These are phyloP conservation scores for Aphidius colemani DNA, from an alignment of 2,888 invertebrate genomes.

Conservation along the genomic window DNA sequence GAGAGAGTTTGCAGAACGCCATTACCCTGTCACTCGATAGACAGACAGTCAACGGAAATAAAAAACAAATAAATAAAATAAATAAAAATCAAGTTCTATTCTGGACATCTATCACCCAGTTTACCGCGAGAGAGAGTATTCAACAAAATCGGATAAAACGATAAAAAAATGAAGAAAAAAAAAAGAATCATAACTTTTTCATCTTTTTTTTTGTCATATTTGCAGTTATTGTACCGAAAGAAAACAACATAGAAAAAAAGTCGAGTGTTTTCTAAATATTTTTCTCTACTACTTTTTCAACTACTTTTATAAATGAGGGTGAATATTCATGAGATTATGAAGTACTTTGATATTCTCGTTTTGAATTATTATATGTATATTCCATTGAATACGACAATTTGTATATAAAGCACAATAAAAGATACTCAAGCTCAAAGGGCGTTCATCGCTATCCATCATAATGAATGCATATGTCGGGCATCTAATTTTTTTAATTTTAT, in stretches of 20 bases:
- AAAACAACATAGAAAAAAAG: slow-evolving; percentile 14
- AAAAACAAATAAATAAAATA: background rate
- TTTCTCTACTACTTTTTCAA: background rate
- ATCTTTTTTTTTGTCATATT: background rate
- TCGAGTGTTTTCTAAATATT: slow-evolving; percentile 22
- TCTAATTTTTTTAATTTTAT: background rate
- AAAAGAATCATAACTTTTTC: background rate
- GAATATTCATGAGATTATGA: slow-evolving; percentile 27
- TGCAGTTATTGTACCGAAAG: background rate
- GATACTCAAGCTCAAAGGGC: background rate
- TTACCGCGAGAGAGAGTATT: background rate
- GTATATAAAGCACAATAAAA: background rate
- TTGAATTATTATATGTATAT: slow-evolving; percentile 2
- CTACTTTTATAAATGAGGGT: slow-evolving; percentile 13
- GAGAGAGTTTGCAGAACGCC: slow-evolving; percentile 22
- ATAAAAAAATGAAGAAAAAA: slow-evolving; percentile 20
- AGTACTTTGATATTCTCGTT: slow-evolving; percentile 2
- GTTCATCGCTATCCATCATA: slow-evolving; percentile 43
- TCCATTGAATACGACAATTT: background rate
- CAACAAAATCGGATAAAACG: slow-evolving; percentile 16
- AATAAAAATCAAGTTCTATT: too few species aligned
- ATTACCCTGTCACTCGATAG: slow-evolving; percentile 23
- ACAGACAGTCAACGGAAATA: slow-evolving; percentile 2
- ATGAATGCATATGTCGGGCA: slow-evolving; percentile 41
- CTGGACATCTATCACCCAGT: slow-evolving; percentile 8